These are phyloP conservation scores for Euschistus heros DNA, from an alignment of 1,140 invertebrate genomes.

Conservation along the genomic window DNA sequence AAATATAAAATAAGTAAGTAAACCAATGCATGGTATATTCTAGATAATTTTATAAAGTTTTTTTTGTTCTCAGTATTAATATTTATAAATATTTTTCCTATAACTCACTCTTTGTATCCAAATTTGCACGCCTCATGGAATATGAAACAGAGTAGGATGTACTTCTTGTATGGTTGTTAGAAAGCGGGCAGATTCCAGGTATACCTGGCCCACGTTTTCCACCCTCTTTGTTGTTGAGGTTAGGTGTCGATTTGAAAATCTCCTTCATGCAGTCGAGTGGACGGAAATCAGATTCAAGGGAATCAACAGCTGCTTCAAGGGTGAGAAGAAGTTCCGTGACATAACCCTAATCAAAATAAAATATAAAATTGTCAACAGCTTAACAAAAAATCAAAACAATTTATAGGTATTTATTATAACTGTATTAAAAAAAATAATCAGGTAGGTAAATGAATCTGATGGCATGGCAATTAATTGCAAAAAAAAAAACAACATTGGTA, in stretches of 20 bases:
- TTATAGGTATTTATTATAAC: too few relatives aligned
- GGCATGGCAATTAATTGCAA: too few relatives aligned
- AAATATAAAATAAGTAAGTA: too few relatives aligned
- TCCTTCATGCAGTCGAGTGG: constrained; percentile 84
- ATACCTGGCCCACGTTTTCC: constrained; percentile 44
- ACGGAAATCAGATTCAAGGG: constrained; percentile 71
- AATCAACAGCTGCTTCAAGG: constrained; percentile 87
- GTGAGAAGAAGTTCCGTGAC: constrained; percentile 95
- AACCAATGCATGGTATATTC: too few relatives aligned
- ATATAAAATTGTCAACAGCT: not conserved
- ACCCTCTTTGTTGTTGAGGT: constrained; percentile 79
- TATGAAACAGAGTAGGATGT: constrained; percentile 88
- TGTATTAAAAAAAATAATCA: too few relatives aligned
- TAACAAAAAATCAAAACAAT: too few relatives aligned
- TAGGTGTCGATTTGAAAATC: constrained; percentile 91
- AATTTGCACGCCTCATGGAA: constrained; percentile 54
- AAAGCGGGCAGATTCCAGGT: constrained; percentile 19
- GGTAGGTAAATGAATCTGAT: too few relatives aligned
- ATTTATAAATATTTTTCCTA: too few relatives aligned
- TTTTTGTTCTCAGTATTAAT: too few relatives aligned
- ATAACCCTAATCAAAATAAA: constrained; percentile 52
- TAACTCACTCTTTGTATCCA: constrained; percentile 6
- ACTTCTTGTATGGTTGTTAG: constrained; percentile 57
- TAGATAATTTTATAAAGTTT: too few relatives aligned
- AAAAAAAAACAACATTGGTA: too few relatives aligned